Conservation (phyloP, 2,888 invertebrate species). For the Pseudoips prasinana region DNA sequence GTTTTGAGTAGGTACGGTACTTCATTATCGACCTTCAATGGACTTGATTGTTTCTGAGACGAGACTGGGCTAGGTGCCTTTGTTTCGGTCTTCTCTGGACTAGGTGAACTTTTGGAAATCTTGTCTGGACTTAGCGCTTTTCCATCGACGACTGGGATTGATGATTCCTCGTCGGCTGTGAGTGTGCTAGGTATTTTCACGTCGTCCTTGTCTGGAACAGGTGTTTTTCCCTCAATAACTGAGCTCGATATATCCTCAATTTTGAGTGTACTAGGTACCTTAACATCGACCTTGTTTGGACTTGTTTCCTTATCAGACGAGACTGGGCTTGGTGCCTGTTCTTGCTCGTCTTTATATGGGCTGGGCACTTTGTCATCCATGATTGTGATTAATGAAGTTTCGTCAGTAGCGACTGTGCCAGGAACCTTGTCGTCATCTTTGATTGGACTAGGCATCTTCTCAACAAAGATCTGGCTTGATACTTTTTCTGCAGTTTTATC, state of each 20-base stretch:
- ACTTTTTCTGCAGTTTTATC: neutral
- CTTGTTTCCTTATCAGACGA: neutral
- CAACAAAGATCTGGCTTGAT: slow-evolving; percentile 2
- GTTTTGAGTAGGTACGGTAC: neutral
- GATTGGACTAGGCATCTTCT: slow-evolving; percentile 3
- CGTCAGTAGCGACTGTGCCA: neutral
- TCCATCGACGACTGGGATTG: neutral
- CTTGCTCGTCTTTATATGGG: too few species aligned
- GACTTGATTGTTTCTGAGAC: slow-evolving; percentile 1
- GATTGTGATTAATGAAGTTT: neutral
- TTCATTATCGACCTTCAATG: neutral
- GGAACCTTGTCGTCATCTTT: neutral
- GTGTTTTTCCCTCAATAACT: too few species aligned
- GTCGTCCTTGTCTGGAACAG: neutral
- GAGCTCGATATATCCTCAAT: too few species aligned
- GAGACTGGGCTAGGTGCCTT: neutral
- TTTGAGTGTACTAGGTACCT: too few species aligned
- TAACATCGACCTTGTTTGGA: too few species aligned
- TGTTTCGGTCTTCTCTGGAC: too few species aligned
- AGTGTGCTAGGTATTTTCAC: neutral
- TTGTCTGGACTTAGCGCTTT: too few species aligned
- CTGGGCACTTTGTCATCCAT: too few species aligned
- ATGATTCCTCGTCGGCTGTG: neutral
- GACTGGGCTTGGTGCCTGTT: slow-evolving; percentile 1
- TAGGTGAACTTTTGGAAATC: too few species aligned